A percentile compares a stretch with the other conserved stretches of the same genome.
phyloP scores from a whole-genome alignment of 2,113 vertebrate genomes.

The Mobula birostris region DNA sequence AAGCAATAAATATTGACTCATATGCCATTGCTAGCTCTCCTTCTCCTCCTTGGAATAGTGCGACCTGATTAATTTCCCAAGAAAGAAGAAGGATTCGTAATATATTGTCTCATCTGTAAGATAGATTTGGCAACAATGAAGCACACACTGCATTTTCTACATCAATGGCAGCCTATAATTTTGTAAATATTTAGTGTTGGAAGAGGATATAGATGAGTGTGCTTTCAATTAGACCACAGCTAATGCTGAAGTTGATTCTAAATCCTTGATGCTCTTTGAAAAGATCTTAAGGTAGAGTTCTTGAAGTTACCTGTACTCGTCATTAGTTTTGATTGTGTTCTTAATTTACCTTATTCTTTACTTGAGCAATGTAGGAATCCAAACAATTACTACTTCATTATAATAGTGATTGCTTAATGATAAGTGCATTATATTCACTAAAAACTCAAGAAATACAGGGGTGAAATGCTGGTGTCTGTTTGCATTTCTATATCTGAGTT shows the following conservation, averaged over 20 bases:
- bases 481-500: neutral
- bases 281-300: neutral
- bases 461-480: neutral
- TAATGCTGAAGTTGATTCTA: neutral
- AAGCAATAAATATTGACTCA: too few species aligned
- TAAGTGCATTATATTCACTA: neutral
- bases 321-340: neutral
- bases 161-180: too few species aligned
- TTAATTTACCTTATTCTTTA: neutral
- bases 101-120: too few species aligned
- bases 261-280: neutral
- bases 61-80: too few species aligned
- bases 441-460: neutral
- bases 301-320: neutral
- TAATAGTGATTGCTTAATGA: neutral
- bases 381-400: neutral
- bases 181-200: too few species aligned
- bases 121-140: too few species aligned
- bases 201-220: too few species aligned
- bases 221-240: too few species aligned
- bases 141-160: too few species aligned
- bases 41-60: too few species aligned
- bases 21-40: too few species aligned
- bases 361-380: neutral
- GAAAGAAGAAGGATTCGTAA: too few species aligned